These are phyloP conservation scores for Sclerodermus sp. DNA, from an alignment of 2,888 invertebrate species.

Conservation along the genomic window DNA sequence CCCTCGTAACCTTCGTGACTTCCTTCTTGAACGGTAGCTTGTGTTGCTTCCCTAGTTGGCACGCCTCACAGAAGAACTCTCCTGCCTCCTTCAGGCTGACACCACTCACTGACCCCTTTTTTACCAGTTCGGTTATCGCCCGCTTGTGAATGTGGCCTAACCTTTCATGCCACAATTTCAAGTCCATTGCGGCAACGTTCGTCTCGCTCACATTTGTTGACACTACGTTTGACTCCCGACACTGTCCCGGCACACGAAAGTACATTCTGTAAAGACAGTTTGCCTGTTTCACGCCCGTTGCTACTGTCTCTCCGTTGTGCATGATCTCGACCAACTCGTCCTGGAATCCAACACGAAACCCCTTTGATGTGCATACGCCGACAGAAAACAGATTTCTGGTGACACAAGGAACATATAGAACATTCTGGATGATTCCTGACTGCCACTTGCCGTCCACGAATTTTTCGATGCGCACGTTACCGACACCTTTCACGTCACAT, in stretches of 20 bases:
- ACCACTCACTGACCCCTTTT: constrained; percentile 12
- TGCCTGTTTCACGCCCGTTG: constrained; percentile 17
- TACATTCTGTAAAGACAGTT: too few species aligned
- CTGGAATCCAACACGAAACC: constrained; percentile 15
- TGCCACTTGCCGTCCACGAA: constrained; percentile 17
- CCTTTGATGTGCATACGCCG: constrained; percentile 16
- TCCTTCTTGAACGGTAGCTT: constrained; percentile 20
- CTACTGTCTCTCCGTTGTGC: constrained; percentile 4
- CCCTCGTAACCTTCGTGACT: constrained; percentile 10
- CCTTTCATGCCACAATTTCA: constrained; percentile 25
- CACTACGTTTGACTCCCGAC: constrained; percentile 18
- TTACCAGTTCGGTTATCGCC: constrained; percentile 6
- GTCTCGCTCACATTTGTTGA: constrained; percentile 7
- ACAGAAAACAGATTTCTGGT: constrained; percentile 31
- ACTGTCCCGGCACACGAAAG: too few species aligned
- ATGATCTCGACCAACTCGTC: constrained; percentile 5
- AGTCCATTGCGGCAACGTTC: constrained; percentile 12
- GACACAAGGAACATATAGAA: constrained; percentile 26
- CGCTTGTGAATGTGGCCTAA: constrained; percentile 20
- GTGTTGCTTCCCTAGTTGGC: constrained; percentile 30
- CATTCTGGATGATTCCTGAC: constrained; percentile 18
- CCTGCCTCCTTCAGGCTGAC: constrained; percentile 11
- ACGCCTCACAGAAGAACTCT: constrained; percentile 29
- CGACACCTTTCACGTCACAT: constrained; percentile 13
- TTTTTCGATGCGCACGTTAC: constrained; percentile 20